Conservation (phyloP, 1,140 invertebrate genomes). For the Proctacanthus coquilletti region DNA sequence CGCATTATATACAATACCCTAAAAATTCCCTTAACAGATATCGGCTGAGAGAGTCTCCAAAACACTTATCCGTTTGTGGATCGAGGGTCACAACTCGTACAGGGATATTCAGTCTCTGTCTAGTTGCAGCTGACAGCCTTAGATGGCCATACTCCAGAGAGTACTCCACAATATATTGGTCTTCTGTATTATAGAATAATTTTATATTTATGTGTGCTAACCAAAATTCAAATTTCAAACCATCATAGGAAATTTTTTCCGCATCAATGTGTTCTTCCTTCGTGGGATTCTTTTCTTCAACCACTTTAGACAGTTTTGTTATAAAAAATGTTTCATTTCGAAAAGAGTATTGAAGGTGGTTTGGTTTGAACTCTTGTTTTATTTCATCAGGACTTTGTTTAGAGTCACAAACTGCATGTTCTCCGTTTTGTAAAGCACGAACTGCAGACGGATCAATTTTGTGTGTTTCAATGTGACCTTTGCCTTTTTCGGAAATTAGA, state of each 20-base stretch:
- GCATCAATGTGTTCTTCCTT: too few species aligned
- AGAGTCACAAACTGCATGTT: too few species aligned
- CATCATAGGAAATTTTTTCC: slow-evolving; percentile 27
- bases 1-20: slow-evolving; percentile 33
- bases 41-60: slow-evolving; percentile 81
- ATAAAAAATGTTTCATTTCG: too few species aligned
- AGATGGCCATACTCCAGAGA: slow-evolving; percentile 94
- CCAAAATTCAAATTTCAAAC: slow-evolving; percentile 32
- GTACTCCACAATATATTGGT: slow-evolving; percentile 96
- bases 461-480: too few species aligned
- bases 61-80: slow-evolving; percentile 76
- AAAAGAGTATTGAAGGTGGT: too few species aligned
- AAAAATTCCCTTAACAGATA: slow-evolving; percentile 84
- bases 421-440: too few species aligned
- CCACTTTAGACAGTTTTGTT: too few species aligned
- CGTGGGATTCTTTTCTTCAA: background rate
- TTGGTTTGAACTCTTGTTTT: too few species aligned
- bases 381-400: too few species aligned
- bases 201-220: slow-evolving; percentile 8
- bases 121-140: slow-evolving; percentile 66
- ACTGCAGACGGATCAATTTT: too few species aligned
- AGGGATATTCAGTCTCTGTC: slow-evolving; percentile 76
- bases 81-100: slow-evolving; percentile 86
- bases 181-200: slow-evolving; percentile 43
- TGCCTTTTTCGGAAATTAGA: too few species aligned